These are phyloP conservation scores for Prionailurus viverrinus DNA, from an alignment of 2,113 vertebrate genomes.

Conservation along the genomic window DNA sequence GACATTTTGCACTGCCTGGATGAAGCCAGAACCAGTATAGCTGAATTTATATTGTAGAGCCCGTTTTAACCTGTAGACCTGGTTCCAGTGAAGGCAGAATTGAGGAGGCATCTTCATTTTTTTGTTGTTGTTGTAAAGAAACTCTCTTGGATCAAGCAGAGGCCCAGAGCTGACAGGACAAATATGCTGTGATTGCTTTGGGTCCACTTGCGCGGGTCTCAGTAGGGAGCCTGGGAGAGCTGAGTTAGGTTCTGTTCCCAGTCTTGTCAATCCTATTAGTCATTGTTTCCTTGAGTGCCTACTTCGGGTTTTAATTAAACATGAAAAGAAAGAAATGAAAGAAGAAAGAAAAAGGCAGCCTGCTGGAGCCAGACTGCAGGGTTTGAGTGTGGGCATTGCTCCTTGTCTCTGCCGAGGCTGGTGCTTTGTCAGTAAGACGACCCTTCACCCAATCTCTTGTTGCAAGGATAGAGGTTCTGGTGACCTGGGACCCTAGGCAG, in stretches of 20 bases:
- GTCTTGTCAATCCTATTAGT: slow-evolving; percentile 31
- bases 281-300: slow-evolving; percentile 64
- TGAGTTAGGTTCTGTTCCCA: background rate
- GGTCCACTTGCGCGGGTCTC: background rate
- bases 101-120: background rate
- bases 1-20: background rate
- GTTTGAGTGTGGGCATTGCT: background rate
- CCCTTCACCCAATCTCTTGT: background rate
- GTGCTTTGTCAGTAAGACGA: background rate
- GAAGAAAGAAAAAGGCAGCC: background rate
- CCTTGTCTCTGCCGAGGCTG: background rate
- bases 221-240: background rate
- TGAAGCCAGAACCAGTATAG: background rate
- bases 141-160: background rate
- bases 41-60: background rate
- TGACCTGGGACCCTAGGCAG: background rate
- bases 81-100: slow-evolving; percentile 10
- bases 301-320: slow-evolving; percentile 59
- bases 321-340: background rate
- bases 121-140: background rate
- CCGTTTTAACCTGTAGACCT: background rate
- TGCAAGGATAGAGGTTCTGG: background rate
- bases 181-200: background rate
- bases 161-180: background rate
- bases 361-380: background rate